Conservation (phyloP, 1,140 invertebrate species). For the Rhopalosiphum padi region DNA sequence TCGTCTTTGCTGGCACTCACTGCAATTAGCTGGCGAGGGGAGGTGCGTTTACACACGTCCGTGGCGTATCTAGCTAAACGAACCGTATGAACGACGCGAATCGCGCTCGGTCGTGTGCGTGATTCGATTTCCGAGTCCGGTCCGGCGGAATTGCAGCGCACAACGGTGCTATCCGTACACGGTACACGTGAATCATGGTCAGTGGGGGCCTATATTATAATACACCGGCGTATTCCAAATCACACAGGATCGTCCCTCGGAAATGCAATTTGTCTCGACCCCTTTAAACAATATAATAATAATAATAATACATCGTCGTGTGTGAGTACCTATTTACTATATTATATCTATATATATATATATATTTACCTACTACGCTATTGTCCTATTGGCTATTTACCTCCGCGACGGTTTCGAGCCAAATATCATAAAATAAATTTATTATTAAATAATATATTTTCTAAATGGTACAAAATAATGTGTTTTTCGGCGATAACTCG, state of each 20-base stretch:
- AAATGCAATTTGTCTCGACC: neutral
- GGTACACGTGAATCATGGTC: neutral
- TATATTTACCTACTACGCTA: neutral
- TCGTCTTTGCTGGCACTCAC: neutral
- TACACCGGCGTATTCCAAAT: neutral
- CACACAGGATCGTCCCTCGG: neutral
- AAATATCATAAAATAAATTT: neutral
- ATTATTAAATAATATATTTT: neutral
- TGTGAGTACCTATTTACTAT: neutral
- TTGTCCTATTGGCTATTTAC: neutral
- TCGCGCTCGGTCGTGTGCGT: neutral
- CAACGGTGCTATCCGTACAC: neutral
- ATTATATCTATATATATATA: neutral
- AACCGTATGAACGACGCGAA: slow-evolving; percentile 2
- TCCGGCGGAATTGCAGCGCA: neutral
- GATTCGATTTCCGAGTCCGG: slow-evolving; percentile 19
- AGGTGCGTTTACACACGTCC: neutral
- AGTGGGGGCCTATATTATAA: neutral
- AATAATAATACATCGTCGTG: neutral
- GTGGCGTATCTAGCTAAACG: neutral
- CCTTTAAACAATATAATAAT: neutral
- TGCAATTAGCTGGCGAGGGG: neutral
- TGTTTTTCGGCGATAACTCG: neutral
- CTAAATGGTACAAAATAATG: neutral
- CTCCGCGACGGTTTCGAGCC: neutral